Conservation (phyloP, 2,113 vertebrate genomes). For the Pluvialis apricaria region DNA sequence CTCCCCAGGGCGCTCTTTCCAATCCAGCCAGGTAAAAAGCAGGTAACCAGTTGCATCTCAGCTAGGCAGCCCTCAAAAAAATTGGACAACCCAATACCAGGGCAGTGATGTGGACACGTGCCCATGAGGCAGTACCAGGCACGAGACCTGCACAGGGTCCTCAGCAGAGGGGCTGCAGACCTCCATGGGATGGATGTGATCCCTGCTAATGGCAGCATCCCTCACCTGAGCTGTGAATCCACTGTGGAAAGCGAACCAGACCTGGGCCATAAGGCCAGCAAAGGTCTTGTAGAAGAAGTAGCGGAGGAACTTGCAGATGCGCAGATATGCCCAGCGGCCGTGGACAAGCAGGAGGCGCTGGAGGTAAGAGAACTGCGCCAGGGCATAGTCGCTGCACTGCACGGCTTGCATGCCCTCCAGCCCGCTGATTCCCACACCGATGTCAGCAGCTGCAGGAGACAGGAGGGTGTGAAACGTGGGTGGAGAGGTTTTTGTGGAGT, state of each 20-base stretch:
- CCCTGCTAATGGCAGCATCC: rapidly evolving
- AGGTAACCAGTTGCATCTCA: neutral
- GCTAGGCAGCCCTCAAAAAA: neutral
- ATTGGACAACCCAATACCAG: neutral
- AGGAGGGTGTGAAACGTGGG: rapidly evolving
- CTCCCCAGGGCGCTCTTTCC: neutral
- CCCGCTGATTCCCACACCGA: constrained; percentile 88
- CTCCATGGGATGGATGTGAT: rapidly evolving
- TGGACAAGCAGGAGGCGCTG: constrained; percentile 87
- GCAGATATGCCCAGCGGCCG: constrained; percentile 88
- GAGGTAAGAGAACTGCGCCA: constrained; percentile 88
- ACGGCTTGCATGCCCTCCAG: constrained; percentile 88
- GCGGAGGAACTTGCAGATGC: constrained; percentile 84
- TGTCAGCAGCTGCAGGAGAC: constrained; percentile 78
- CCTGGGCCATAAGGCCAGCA: constrained; percentile 80
- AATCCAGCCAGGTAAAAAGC: neutral
- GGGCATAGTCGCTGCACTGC: constrained; percentile 87
- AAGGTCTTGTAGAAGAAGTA: constrained; percentile 92
- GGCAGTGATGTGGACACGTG: rapidly evolving
- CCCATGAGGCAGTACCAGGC: neutral
- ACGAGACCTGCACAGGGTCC: rapidly evolving
- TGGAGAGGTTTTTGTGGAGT: neutral
- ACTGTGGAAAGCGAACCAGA: constrained; percentile 88
- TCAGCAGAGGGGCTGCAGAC: neutral
- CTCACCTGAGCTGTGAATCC: constrained; percentile 85